Conservation (phyloP, 2,888 invertebrate genomes). For the Molorchus minor region DNA sequence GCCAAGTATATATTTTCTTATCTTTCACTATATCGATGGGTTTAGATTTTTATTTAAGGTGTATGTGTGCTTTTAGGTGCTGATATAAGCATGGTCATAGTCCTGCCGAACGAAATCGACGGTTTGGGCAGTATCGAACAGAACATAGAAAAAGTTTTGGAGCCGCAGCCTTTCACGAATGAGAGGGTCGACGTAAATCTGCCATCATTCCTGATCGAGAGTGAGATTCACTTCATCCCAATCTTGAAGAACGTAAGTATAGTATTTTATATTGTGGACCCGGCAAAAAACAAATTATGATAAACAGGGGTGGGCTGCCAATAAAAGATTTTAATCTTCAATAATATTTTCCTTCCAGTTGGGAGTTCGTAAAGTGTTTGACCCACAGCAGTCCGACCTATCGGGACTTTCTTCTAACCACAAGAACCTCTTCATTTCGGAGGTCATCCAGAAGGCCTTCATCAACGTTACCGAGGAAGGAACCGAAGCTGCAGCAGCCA, state of each 20-base stretch:
- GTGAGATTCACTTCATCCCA: conserved; percentile 41
- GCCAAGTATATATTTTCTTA: neutral
- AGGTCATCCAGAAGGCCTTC: conserved; percentile 57
- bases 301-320: too few species aligned
- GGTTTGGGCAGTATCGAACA: conserved; percentile 40
- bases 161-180: conserved; percentile 11
- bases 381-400: too few species aligned
- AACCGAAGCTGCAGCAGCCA: conserved; percentile 58
- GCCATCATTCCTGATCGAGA: conserved; percentile 46
- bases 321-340: neutral
- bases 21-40: neutral
- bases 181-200: conserved; percentile 43
- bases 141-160: conserved; percentile 33
- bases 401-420: conserved; percentile 45
- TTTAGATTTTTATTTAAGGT: neutral
- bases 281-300: too few species aligned
- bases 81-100: conserved; percentile 45
- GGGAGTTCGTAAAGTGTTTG: conserved; percentile 44
- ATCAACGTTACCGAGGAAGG: conserved; percentile 57
- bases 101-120: conserved; percentile 45
- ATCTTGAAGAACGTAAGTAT: conserved; percentile 44
- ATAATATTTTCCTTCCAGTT: conserved; percentile 34
- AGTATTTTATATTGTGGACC: neutral
- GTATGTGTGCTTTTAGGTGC: conserved; percentile 24
- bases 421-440: conserved; percentile 46